Percentiles rank a stretch among this genome's conserved stretches.
Evolutionary conservation across 2,888 invertebrate species (phyloP).

Genomic region (Campoletis raptor): DNA sequence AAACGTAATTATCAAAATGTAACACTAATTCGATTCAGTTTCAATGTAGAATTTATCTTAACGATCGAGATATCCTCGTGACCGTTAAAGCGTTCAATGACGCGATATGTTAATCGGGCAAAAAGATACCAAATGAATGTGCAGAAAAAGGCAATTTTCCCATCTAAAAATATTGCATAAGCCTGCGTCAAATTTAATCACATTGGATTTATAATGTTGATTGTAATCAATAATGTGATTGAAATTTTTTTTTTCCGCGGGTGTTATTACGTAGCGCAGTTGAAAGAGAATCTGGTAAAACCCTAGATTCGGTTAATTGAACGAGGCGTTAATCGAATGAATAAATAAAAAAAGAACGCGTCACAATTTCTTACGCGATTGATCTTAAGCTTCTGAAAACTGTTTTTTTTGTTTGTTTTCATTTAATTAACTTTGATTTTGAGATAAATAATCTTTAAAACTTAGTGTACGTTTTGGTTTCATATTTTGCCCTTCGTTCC

Average conservation of each 20-base stretch:
- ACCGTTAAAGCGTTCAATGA: slow-evolving; percentile 2
- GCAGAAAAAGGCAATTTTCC: neutral
- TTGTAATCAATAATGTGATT: neutral
- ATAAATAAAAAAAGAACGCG: neutral
- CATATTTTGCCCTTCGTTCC: slow-evolving; percentile 22
- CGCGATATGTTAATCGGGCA: neutral
- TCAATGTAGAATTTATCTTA: neutral
- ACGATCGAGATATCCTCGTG: slow-evolving; percentile 11
- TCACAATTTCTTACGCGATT: neutral
- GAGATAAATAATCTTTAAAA: neutral
- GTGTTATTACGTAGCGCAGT: neutral
- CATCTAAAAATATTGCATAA: neutral
- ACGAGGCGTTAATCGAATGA: neutral
- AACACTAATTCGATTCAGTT: neutral
- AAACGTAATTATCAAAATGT: neutral
- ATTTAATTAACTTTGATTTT: slow-evolving; percentile 12
- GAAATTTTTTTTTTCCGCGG: neutral
- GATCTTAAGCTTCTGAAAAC: neutral
- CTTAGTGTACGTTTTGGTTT: slow-evolving; percentile 6
- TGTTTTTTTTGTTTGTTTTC: slow-evolving; percentile 10
- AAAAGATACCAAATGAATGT: neutral
- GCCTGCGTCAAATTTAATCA: neutral
- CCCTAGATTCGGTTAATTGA: neutral
- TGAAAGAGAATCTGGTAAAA: neutral
- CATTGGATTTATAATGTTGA: neutral